Percentiles rank a stretch among this genome's conserved stretches.
Evolutionary conservation across 2,888 invertebrate genomes (phyloP).

Genomic region (Andrena camellia): DNA sequence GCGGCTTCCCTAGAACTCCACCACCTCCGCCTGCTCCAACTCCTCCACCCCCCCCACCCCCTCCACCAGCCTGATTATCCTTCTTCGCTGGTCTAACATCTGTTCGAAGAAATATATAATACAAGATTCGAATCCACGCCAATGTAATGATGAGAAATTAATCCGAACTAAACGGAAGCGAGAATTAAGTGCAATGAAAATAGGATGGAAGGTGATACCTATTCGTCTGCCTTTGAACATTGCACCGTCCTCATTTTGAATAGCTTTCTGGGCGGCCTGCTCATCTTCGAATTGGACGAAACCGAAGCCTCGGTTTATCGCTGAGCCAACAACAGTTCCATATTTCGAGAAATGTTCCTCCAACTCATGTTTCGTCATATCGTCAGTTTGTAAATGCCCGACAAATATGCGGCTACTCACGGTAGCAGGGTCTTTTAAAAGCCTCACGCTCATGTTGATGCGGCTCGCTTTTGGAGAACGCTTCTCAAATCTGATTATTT

Average conservation of each 20-base stretch:
- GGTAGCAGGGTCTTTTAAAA: constrained; percentile 90
- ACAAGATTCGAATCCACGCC: background rate
- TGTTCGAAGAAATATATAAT: constrained; percentile 53
- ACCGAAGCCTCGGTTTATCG: constrained; percentile 93
- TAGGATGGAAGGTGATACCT: constrained; percentile 76
- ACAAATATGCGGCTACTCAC: constrained; percentile 92
- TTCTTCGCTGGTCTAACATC: constrained; percentile 84
- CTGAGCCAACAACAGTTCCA: constrained; percentile 90
- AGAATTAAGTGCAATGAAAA: background rate
- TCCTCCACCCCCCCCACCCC: constrained; percentile 51
- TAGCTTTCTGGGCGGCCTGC: constrained; percentile 91
- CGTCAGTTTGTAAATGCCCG: constrained; percentile 91
- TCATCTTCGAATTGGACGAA: constrained; percentile 95
- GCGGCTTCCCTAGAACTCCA: constrained; percentile 68
- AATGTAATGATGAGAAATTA: constrained; percentile 1
- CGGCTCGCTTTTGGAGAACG: background rate
- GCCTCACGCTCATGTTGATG: constrained; percentile 73
- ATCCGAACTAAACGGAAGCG: background rate
- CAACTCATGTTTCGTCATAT: constrained; percentile 88
- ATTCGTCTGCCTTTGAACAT: constrained; percentile 91
- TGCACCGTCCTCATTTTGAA: constrained; percentile 89
- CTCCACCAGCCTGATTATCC: constrained; percentile 71
- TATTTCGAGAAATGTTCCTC: constrained; percentile 92
- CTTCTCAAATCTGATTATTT: background rate
- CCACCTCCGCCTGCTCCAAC: constrained; percentile 53